A percentile compares a stretch with the other conserved stretches of the same genome.
Conservation (phyloP, 1,140 invertebrate genomes). For the Asbolus verrucosus region DNA sequence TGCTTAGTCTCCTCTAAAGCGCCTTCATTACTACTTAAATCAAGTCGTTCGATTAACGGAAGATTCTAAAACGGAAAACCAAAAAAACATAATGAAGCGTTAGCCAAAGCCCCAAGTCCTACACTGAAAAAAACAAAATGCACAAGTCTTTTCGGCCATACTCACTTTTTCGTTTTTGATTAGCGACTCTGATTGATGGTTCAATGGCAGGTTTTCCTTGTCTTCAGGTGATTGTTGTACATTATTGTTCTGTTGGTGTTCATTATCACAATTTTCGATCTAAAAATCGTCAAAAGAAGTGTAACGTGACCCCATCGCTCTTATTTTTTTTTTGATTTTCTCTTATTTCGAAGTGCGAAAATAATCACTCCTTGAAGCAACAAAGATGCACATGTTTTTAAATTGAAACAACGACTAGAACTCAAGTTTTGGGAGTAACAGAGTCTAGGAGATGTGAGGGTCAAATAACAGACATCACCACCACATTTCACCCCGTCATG, state of each 20-base stretch:
- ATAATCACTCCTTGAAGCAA: too few relatives aligned
- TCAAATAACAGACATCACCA: constrained; percentile 50
- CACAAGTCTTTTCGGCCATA: constrained; percentile 12
- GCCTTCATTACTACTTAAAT: constrained; percentile 60
- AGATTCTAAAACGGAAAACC: constrained; percentile 52
- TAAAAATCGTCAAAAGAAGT: constrained; percentile 10
- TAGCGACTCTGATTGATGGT: not conserved
- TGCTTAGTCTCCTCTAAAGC: constrained; percentile 58
- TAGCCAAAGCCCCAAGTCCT: constrained; percentile 12
- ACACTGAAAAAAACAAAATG: constrained; percentile 4
- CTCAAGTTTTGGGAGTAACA: constrained; percentile 35
- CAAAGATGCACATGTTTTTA: constrained; percentile 24
- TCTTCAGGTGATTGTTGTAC: constrained; percentile 40
- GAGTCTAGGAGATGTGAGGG: constrained; percentile 43
- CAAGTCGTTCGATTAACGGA: constrained; percentile 58
- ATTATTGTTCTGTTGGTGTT: constrained; percentile 46
- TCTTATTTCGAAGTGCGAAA: too few relatives aligned
- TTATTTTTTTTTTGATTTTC: too few relatives aligned
- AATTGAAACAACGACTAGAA: constrained; percentile 19
- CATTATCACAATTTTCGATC: constrained; percentile 39
- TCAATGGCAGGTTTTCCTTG: constrained; percentile 39
- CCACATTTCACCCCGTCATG: constrained; percentile 49
- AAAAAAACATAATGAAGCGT: constrained; percentile 35
- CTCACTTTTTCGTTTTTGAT: constrained; percentile 29
- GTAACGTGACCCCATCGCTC: too few relatives aligned